A percentile compares a stretch with the other conserved stretches of the same genome.
Conservation (phyloP, 1,140 invertebrate genomes). For the Elymnias hypermnestra region DNA sequence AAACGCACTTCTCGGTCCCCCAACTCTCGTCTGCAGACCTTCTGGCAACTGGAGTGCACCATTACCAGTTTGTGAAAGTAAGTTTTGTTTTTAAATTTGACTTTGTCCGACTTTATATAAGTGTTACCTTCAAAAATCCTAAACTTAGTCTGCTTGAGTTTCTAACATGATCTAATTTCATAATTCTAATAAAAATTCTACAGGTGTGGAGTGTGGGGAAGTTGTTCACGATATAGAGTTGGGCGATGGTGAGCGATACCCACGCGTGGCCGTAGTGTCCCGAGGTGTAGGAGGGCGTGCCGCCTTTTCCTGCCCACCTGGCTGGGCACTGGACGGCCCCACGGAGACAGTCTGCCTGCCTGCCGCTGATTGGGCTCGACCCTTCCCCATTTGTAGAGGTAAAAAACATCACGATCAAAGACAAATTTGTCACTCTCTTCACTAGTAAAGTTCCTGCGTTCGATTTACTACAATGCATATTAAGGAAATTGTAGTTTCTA, state of each 20-base stretch:
- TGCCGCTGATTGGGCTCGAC: slow-evolving; percentile 87
- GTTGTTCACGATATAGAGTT: slow-evolving; percentile 69
- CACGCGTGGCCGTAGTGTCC: slow-evolving; percentile 83
- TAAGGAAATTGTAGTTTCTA: too few species aligned
- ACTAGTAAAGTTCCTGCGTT: too few species aligned
- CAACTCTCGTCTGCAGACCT: slow-evolving; percentile 84
- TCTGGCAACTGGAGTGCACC: slow-evolving; percentile 90
- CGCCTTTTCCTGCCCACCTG: slow-evolving; percentile 86
- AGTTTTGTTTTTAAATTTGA: too few species aligned
- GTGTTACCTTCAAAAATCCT: too few species aligned
- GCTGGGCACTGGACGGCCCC: slow-evolving; percentile 86
- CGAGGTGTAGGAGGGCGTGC: slow-evolving; percentile 86
- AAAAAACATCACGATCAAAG: too few species aligned
- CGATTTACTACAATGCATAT: too few species aligned
- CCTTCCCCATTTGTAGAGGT: slow-evolving; percentile 85
- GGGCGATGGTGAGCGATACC: slow-evolving; percentile 66
- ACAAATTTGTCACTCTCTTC: too few species aligned
- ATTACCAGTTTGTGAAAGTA: slow-evolving; percentile 88
- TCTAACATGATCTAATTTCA: too few species aligned
- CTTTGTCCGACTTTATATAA: too few species aligned
- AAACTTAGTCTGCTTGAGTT: too few species aligned
- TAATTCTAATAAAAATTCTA: too few species aligned
- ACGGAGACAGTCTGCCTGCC: slow-evolving; percentile 85
- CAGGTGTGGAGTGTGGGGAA: slow-evolving; percentile 86
- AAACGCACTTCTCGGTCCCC: slow-evolving; percentile 86